Evolutionary conservation across 2,888 invertebrate species (phyloP), one percentile per base, ranked within the genome.

Genomic region (Carpatolechia fugitivella): DNA sequence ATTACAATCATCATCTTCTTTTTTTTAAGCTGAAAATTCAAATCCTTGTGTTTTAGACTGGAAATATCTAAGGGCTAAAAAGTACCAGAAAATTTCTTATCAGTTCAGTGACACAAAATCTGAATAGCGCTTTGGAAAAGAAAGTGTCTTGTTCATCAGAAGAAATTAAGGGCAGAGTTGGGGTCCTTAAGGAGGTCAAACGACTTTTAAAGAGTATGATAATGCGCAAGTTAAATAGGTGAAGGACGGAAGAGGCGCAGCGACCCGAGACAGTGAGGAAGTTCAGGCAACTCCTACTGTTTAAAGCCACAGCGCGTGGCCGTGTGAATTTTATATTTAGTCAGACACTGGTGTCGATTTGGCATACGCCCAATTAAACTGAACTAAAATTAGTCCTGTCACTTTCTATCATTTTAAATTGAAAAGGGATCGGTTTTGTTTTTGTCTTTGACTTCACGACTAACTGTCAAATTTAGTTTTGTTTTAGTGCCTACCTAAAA

Each of bases 161-260:
- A 1, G n/a, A 52, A 52, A 41, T 41, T 51, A 40, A 52, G 52
- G 33, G 13, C 41, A 16, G 10, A 33, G 31, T n/a, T 33, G 29
- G n/a, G 41, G 44, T 24, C 40, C 16, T 40, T 46, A 55, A 52
- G 50, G 46, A 36, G 20, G 35, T 36, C 54, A 52, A 56, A 14
- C 50, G 14, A 14, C 38, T 3, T 38, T 58, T 56, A 54, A 54
- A 58, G 38, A 55, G 52, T 52, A 58, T 46, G 35, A 52, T 56
- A 56, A 29, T 38, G 11, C 7, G 20, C 30, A 16, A 56, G 52
- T 35, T 35, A 59, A 59, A 56, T 56, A 52, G 59, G 58, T 58
- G 47, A 59, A 59, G 59, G 59, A 38, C 56, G 40, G 11, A 13
- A 3, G 18, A 38, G 13, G 38, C 8, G 29, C 46, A 18, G 49